These are phyloP conservation scores for Calosoma granatense DNA, from an alignment of 1,140 invertebrate genomes.

Conservation along the genomic window DNA sequence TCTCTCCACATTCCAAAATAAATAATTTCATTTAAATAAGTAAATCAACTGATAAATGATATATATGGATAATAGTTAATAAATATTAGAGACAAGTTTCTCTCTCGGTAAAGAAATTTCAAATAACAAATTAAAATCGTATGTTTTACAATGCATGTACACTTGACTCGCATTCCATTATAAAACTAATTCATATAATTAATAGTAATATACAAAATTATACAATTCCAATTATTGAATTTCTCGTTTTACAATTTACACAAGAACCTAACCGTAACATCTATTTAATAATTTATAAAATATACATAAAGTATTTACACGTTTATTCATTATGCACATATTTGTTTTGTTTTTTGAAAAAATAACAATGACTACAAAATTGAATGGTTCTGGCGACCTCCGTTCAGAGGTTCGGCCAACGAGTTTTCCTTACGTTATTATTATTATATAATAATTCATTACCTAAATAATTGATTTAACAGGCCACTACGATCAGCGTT, in stretches of 20 bases:
- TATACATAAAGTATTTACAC: conserved; percentile 20
- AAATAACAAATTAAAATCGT: conserved; percentile 3
- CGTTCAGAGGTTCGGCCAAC: not conserved
- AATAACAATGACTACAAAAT: conserved; percentile 31
- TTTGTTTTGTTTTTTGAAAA: conserved; percentile 24
- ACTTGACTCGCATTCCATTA: not conserved
- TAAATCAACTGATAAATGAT: too few species aligned
- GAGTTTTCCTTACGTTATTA: conserved; percentile 12
- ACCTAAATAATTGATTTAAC: conserved; percentile 24
- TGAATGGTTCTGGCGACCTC: conserved; percentile 14
- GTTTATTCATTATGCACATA: conserved; percentile 21
- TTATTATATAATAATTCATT: conserved; percentile 6
- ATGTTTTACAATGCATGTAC: conserved; percentile 7
- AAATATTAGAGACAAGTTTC: too few species aligned
- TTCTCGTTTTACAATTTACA: not conserved
- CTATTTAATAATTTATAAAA: conserved; percentile 34
- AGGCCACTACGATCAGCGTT: conserved; percentile 32
- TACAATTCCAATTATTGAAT: not conserved
- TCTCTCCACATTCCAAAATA: too few species aligned
- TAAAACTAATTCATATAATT: not conserved
- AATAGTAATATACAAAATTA: conserved; percentile 5
- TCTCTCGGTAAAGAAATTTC: conserved; percentile 8
- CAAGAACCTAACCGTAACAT: conserved; percentile 4
- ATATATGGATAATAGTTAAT: too few species aligned
- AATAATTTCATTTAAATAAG: too few species aligned